Percentiles rank a stretch among this genome's conserved stretches.
Evolutionary conservation across 2,113 vertebrate genomes (phyloP).

Genomic region (Callipepla squamata): DNA sequence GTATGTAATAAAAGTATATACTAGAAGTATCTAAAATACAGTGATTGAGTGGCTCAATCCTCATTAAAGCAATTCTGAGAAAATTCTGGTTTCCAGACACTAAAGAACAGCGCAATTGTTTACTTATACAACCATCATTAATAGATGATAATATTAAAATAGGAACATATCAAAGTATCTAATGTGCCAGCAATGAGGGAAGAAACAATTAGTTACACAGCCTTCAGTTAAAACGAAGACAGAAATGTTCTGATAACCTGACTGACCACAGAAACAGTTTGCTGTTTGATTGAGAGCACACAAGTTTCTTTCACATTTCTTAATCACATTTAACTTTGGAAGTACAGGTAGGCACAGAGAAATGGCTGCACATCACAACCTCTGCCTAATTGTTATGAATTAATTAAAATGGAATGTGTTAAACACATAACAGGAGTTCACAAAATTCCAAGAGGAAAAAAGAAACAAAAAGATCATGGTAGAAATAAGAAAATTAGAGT

Average conservation of each 20-base stretch:
- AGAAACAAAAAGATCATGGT: not conserved
- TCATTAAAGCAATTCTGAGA: not conserved
- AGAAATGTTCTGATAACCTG: not conserved
- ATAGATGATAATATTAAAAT: not conserved
- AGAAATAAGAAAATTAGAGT: not conserved
- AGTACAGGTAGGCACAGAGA: not conserved
- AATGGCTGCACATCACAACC: not conserved
- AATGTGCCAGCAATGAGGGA: not conserved
- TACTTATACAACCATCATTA: not conserved
- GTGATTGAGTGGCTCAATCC: not conserved
- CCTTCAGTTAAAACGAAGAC: not conserved
- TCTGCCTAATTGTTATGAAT: not conserved
- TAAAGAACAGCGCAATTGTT: not conserved
- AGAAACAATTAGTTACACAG: not conserved
- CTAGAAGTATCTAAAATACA: not conserved
- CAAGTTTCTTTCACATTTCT: not conserved
- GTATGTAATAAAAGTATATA: not conserved
- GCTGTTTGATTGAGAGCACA: not conserved
- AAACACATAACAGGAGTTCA: fast-evolving
- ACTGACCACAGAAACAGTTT: not conserved
- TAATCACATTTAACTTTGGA: not conserved
- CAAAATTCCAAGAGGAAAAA: not conserved
- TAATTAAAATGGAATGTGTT: not conserved
- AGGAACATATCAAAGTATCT: not conserved
- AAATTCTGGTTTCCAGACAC: not conserved